A percentile compares a stretch with the other conserved stretches of the same genome.
phyloP scores from a whole-genome alignment of 1,140 invertebrate genomes.

The Cydia amplana region DNA sequence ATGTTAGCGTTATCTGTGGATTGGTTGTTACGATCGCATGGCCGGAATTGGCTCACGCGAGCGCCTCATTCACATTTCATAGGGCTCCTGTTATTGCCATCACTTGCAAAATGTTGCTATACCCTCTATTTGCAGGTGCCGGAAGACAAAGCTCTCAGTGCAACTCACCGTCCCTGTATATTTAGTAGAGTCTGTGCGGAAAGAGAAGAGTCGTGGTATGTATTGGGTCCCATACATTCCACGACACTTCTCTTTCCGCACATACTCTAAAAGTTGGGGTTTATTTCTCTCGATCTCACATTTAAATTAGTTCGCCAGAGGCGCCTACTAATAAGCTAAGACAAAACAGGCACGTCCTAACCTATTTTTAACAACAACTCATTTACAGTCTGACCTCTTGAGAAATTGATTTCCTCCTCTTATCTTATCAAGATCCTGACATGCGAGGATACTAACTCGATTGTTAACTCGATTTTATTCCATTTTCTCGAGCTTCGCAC shows the following conservation, averaged over 20 bases:
- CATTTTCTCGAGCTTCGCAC: slow-evolving; percentile 11
- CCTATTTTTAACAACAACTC: background rate
- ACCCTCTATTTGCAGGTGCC: too few species aligned
- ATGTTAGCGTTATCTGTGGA: slow-evolving; percentile 45
- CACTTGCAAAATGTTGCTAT: background rate
- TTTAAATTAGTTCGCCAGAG: background rate
- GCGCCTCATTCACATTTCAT: slow-evolving; percentile 58
- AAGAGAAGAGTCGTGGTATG: too few species aligned
- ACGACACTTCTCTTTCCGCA: too few species aligned
- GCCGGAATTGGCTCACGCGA: slow-evolving; percentile 54
- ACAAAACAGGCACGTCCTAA: background rate
- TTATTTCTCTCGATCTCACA: too few species aligned
- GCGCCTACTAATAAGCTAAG: background rate
- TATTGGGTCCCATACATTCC: too few species aligned
- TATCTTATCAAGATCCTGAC: slow-evolving; percentile 19
- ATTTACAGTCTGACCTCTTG: slow-evolving; percentile 26
- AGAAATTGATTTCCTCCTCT: slow-evolving; percentile 29
- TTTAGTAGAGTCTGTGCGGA: too few species aligned
- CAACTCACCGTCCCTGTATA: too few species aligned
- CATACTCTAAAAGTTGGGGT: too few species aligned
- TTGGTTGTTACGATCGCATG: slow-evolving; percentile 52
- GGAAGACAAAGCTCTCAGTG: too few species aligned
- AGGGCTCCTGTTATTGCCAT: background rate
- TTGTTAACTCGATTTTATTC: slow-evolving; percentile 13
- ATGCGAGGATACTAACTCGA: background rate